phyloP scores from a whole-genome alignment of 2,888 invertebrate genomes.

The Stomorhina lunata region DNA sequence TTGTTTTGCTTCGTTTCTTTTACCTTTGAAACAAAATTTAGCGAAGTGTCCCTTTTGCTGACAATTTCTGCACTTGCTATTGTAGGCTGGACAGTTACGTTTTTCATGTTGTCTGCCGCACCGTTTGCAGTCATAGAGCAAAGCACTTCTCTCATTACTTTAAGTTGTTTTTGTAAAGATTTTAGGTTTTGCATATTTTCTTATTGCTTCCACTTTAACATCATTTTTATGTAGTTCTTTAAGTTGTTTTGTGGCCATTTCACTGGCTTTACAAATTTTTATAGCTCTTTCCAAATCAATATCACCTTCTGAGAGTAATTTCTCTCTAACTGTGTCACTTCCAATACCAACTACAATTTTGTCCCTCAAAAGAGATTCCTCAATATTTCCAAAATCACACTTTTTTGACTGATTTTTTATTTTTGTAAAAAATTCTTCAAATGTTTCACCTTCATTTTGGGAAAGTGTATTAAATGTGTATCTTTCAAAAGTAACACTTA shows the following conservation, averaged over 20 bases:
- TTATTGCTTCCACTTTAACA: constrained; percentile 41
- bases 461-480: constrained; percentile 58
- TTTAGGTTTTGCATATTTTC: constrained; percentile 44
- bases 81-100: constrained; percentile 52
- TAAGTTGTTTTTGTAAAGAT: neutral
- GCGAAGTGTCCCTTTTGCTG: constrained; percentile 43
- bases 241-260: constrained; percentile 58
- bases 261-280: constrained; percentile 59
- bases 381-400: constrained; percentile 47
- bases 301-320: constrained; percentile 56
- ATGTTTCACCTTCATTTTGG: constrained; percentile 50
- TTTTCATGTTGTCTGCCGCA: constrained; percentile 53
- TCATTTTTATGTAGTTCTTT: constrained; percentile 35
- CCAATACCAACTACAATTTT: constrained; percentile 56
- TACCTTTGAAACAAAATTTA: constrained; percentile 37
- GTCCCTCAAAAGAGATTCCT: constrained; percentile 45
- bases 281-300: constrained; percentile 54
- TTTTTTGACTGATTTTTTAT: constrained; percentile 59
- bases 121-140: constrained; percentile 46
- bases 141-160: neutral
- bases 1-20: constrained; percentile 32
- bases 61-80: constrained; percentile 57
- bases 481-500: constrained; percentile 59
- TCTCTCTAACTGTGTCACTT: constrained; percentile 47
- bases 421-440: constrained; percentile 62